phyloP scores from a whole-genome alignment of 2,113 vertebrate genomes.

The Anthoscopus minutus region DNA sequence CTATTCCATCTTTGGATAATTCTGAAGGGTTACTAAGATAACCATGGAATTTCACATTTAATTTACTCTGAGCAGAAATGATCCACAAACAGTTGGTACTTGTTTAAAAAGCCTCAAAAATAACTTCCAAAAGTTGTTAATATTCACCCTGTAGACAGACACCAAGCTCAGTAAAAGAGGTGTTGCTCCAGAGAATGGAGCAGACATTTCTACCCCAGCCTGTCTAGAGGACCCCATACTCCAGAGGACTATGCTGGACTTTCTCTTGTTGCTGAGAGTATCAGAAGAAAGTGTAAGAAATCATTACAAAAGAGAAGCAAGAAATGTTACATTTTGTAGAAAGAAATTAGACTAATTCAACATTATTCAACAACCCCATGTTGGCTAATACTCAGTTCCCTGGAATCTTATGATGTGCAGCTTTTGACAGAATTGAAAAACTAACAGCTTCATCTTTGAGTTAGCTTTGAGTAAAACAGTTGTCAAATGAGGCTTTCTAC shows the following conservation, averaged over 20 bases:
- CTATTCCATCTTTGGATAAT: neutral
- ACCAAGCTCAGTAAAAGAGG: neutral
- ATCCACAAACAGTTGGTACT: neutral
- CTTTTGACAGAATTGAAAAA: neutral
- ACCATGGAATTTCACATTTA: neutral
- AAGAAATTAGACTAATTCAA: neutral
- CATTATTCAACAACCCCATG: neutral
- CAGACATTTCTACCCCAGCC: neutral
- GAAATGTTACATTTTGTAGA: neutral
- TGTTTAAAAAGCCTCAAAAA: neutral
- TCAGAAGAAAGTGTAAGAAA: neutral
- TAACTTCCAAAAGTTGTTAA: neutral
- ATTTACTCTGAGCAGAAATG: neutral
- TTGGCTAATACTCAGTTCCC: neutral
- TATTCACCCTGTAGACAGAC: neutral
- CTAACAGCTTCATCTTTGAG: neutral
- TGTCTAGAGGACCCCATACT: too few species aligned
- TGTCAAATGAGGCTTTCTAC: neutral
- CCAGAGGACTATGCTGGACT: neutral
- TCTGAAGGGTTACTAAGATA: neutral
- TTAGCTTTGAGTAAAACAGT: neutral
- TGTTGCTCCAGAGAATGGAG: neutral
- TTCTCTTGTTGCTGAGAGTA: neutral
- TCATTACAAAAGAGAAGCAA: neutral
- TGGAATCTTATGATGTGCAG: neutral